Evolutionary conservation across 2,797 vertebrate genomes (phyloP), one percentile per base, ranked within the genome.

Genomic region (Phataginus tetradactyla): DNA sequence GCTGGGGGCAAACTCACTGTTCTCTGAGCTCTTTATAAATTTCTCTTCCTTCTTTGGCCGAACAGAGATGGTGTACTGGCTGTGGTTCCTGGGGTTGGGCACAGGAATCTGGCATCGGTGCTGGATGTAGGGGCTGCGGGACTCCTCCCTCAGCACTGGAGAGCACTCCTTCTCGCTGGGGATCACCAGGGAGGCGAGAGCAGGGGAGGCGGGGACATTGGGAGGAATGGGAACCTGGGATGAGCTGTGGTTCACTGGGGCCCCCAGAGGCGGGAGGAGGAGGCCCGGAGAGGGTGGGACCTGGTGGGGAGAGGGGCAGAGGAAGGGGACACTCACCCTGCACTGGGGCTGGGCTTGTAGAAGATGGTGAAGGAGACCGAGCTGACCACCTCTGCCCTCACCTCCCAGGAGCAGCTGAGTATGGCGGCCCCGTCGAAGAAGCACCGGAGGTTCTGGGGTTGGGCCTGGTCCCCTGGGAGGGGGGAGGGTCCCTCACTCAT

Each of bases 331-430:
- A 96, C 98, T 0, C 97, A 99, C 98, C 0, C 1, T 14, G 97
- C 97, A 12, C 5, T 42, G 0, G 83, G 64, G 11, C 97, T 32
- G 63, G 94, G 25, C 68, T 63, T 97, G 94, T 98, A 98, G 97
- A 98, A 98, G 88, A 99, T 97, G 21, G 97, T 83, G 39, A 98
- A 98, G 88, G 98, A 68, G 57, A 99, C n/a, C 0, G 98, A 98
- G n/a, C 72, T 89, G 83, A 39, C 34, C 87, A 98, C 94, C 2
- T 25, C 97, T 29, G 90, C 34, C 88, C 93, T 97, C 93, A 98
- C 98, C 92, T 99, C 98, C 98, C 99, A 99, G 97, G 98, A 98
- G 97, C 99, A 99, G 0, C 0, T 98, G 86, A 99, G 97, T 7
- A 3, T 1, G 21, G 97, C 37, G 6, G 55, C 90, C 37, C 98